Conservation (phyloP, 2,113 vertebrate species). For the Rhadina sibilatrix region DNA sequence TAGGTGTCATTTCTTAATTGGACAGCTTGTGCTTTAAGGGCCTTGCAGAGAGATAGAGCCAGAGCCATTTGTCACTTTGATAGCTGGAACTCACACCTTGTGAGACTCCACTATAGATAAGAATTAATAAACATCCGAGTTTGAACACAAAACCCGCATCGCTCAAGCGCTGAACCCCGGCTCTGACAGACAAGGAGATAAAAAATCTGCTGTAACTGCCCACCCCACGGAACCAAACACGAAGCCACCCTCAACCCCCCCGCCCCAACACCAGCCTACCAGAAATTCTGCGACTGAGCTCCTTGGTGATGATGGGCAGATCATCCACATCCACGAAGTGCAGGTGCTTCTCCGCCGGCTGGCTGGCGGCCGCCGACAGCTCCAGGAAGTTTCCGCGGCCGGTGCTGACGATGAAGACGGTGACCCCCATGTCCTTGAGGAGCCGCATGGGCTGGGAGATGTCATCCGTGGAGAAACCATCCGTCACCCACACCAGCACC, state of each 20-base stretch:
- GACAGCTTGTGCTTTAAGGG: no score
- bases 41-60: no score
- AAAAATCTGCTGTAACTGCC: no score
- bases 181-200: no score
- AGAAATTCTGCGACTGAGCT: no score
- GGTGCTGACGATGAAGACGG: constrained; percentile 88
- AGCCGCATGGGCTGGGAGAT: constrained; percentile 82
- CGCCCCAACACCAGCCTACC: constrained; percentile 22
- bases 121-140: neutral
- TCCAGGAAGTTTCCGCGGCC: constrained; percentile 85
- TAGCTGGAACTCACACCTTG: no score
- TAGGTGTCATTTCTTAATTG: no score
- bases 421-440: constrained; percentile 84
- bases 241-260: no score
- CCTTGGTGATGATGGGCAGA: constrained; percentile 84
- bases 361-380: constrained; percentile 81
- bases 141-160: no score
- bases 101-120: no score
- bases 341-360: constrained; percentile 80
- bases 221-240: neutral
- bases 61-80: no score
- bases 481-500: constrained; percentile 94
- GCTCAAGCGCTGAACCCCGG: no score
- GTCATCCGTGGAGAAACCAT: constrained; percentile 87
- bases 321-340: constrained; percentile 94